Evolutionary conservation across 2,888 invertebrate species (phyloP).

Genomic region (Nemoura dubitans): DNA sequence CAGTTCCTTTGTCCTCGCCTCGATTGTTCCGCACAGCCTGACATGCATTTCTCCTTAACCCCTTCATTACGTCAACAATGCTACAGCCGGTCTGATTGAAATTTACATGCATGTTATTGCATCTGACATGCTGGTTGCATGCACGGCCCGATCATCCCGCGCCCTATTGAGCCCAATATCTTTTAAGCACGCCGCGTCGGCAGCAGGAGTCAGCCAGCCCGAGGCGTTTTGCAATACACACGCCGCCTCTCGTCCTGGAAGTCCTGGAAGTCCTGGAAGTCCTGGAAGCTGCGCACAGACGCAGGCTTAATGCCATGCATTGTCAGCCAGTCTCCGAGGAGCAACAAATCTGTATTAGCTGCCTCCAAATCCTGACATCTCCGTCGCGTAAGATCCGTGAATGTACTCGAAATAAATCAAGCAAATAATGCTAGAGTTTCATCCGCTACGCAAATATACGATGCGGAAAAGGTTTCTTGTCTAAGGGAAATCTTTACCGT

Average conservation of each 20-base stretch:
- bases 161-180: background rate
- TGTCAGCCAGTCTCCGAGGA: background rate
- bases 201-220: too few species aligned
- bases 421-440: background rate
- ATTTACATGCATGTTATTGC: background rate
- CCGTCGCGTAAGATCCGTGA: background rate
- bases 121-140: background rate
- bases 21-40: background rate
- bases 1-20: background rate
- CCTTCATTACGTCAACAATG: background rate
- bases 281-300: background rate
- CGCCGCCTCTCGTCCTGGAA: background rate
- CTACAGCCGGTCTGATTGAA: background rate
- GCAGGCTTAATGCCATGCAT: background rate
- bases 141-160: background rate
- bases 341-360: constrained; percentile 29
- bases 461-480: background rate
- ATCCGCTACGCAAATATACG: background rate
- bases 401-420: constrained; percentile 25
- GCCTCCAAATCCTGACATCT: constrained; percentile 17
- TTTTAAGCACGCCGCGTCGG: background rate
- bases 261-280: background rate
- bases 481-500: background rate
- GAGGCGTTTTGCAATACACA: too few species aligned
- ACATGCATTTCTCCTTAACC: background rate